phyloP scores from a whole-genome alignment of 2,113 vertebrate genomes.

The Crotalus tigris region DNA sequence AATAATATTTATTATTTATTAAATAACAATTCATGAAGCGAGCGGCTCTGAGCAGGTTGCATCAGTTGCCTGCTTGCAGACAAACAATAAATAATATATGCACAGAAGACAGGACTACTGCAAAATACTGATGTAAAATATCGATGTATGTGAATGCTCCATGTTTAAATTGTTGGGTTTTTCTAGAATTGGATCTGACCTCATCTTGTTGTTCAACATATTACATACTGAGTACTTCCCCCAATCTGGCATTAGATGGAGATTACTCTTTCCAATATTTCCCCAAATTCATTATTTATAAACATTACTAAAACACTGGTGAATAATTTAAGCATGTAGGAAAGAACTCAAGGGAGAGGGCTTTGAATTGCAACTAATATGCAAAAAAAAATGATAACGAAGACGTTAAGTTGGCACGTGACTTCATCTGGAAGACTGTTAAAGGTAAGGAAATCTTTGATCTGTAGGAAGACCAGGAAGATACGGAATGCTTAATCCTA shows the following conservation, averaged over 20 bases:
- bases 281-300: background rate
- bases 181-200: background rate
- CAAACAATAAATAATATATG: background rate
- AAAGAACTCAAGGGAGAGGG: background rate
- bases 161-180: background rate
- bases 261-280: background rate
- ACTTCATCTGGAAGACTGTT: background rate
- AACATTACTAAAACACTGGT: background rate
- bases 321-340: background rate
- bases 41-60: background rate
- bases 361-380: background rate
- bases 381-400: background rate
- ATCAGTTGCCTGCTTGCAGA: background rate
- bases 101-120: background rate
- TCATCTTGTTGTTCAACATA: background rate
- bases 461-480: background rate
- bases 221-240: background rate
- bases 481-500: background rate
- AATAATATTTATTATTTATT: no score
- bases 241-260: background rate
- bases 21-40: background rate
- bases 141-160: background rate
- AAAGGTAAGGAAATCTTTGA: background rate
- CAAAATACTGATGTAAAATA: background rate
- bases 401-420: background rate